Evolutionary conservation across 2,888 invertebrate species (phyloP), one percentile per base, ranked within the genome.

Genomic region (Cataglyphis livida): DNA sequence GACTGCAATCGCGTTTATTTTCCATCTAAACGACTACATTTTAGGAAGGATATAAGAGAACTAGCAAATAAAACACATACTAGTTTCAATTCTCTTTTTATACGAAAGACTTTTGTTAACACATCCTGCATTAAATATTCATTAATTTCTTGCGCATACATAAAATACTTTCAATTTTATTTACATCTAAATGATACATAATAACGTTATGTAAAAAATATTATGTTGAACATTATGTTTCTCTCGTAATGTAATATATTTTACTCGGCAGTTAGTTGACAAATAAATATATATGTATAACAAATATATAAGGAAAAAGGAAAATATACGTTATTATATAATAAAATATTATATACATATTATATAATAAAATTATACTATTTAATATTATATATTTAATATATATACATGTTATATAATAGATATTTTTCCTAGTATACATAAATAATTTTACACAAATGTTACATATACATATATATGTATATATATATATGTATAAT

Each of bases 51-150:
- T 10, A 25, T 6, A 41, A 38, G 1, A 44, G n/a, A 38, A 9
- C 15, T n/a, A 7, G 32, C 7, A 21, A 82, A 82, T 78, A 68
- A 66, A 28, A 64, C 9, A 74, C 15, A 9, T n/a, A 18, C 9
- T 21, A 28, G 38, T 18, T 15, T 6, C 21, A 57, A 64, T 28
- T 48, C 1, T 51, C 12, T 62, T 68, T 6, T 68, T 35, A 68
- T 87, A 87, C 75, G 66, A 85, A 88, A 88, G 85, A 89, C 71
- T 85, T 88, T 88, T 88, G 87, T 88, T 89, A 85, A 81, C 73
- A 81, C 73, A 85, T 83, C 32, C 61, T 79, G 65, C 41, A 28
- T 81, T 62, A 57, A 59, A 62, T 48, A 28, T 62, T 74, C 4
- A n/a, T 62, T 25, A 75, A 32, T 25, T 35, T 35, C 44, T 71